Base-by-base conservation (phyloP, 2,888 invertebrate genomes). In the Nomada hirtipes region DNA sequence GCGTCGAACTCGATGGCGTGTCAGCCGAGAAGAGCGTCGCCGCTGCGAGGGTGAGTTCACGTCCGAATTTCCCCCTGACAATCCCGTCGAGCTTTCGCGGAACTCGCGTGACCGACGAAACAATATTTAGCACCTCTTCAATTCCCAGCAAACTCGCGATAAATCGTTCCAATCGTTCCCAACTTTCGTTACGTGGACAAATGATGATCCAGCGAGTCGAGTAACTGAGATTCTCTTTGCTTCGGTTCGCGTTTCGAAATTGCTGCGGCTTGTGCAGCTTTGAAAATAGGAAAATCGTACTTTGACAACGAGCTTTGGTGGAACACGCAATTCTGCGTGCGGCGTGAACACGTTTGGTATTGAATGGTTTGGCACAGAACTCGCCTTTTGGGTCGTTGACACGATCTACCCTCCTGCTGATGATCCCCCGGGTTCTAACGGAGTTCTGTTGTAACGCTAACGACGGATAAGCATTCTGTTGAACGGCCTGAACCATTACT, bases 21-120 rank as follows among this genome's bases (percentile, higher is more conserved):
- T 97, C 97, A 36, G 97, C 98, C 1, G 98, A 98, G 94, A 97
- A 98, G 94, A 97, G 97, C 92, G 96, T 97, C 86, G 96, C 98
- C 79, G 96, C 97, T 87, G 96, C 97, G 88, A 97, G 98, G 96
- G 98, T 98, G 94, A 94, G 95, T 84, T 11, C 4, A 9, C 18
- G 23, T 44, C 18, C 7, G 23, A 52, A 20, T 20, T 2, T 7
- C 3, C 36, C 15, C 20, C 15, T 15, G 20, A 20, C 60, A 50
- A 7, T 29, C 44, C 57, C 55, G 4, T 18, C 18, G 18, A 26
- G 4, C 15, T 13, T n/a, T 15, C 20, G n/a, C 18, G 50, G 10
- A 50, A n/a, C 3, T 4, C 65, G 7, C 15, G 15, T 23, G n/a
- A 47, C 47, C 47, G 11, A 47, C 0, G 11, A 7, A 36, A 36